Base-by-base conservation (phyloP, 2,797 vertebrate species). In the Gila robusta region DNA sequence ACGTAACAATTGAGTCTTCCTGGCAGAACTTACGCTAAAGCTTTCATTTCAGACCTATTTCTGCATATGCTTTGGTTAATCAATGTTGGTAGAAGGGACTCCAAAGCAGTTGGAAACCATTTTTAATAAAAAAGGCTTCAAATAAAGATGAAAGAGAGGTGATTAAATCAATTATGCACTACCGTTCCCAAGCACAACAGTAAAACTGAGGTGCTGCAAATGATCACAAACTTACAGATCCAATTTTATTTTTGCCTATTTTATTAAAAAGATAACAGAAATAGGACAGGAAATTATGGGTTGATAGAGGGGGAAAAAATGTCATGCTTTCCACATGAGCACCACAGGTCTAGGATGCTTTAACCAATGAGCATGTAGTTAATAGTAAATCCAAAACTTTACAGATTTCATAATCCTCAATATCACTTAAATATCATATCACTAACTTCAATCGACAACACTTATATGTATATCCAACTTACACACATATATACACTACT, bases 81-180 rank as follows among this genome's bases (percentile, higher is more conserved):
- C 64, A 77, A 7, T 26, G 62, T n/a, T 52, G 2, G 19, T 28
- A 59, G 21, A 26, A 64, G 26, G 12, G 39, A 72, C 12, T 72
- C 8, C 21, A 41, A 19, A 19, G 44, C 72, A 49, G 16, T 76
- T 70, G 44, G 5, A 66, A 74, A 59, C 54, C 32, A n/a, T 41
- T 64, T 39, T 59, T 81, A 74, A 66, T 56, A 54, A 52, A 66
- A 23, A 73, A 41, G 28, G 19, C 26, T 73, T 86, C 64, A 35
- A 79, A 47, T 72, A 44, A 69, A 2, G 14, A 59, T 32, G 14
- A 79, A 69, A 37, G 39, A 21, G 64, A 66, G 14, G 54, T 54
- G 23, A 81, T 88, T 71, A 41, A 83, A 59, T 69, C 79, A 85
- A 47, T 62, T 47, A 79, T 82, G 79, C 73, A 28, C n/a, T 70